Percentiles rank a stretch among this genome's conserved stretches.
These are phyloP conservation scores for Tonatia bakeri DNA, from an alignment of 2,113 vertebrate species.

Conservation along the genomic window DNA sequence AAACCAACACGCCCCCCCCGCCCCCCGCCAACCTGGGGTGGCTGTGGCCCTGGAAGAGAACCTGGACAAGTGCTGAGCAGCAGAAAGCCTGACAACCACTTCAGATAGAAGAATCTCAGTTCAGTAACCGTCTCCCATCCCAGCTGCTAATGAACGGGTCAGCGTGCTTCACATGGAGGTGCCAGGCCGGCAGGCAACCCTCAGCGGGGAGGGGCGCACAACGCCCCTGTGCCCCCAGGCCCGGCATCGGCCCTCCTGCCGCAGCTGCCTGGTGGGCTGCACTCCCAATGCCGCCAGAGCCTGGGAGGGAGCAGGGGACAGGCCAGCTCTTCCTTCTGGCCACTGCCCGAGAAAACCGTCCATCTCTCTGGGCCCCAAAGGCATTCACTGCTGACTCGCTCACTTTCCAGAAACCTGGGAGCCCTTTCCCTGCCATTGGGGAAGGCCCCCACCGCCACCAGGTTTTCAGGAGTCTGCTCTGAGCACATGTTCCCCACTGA, in stretches of 20 bases:
- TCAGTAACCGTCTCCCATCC: neutral
- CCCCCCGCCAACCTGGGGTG: neutral
- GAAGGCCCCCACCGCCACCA: rapidly evolving
- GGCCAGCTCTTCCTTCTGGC: neutral
- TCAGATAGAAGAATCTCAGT: neutral
- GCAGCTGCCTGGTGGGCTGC: neutral
- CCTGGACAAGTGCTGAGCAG: rapidly evolving
- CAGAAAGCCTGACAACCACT: neutral
- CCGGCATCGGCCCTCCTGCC: neutral
- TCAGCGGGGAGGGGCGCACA: rapidly evolving
- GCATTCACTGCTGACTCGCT: neutral
- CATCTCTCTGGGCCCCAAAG: rapidly evolving
- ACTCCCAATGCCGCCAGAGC: neutral
- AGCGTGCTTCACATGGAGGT: rapidly evolving
- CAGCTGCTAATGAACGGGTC: neutral
- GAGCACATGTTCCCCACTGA: neutral
- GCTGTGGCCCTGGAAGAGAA: no score
- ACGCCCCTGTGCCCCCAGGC: no score
- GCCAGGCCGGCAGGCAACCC: neutral
- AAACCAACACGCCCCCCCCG: rapidly evolving
- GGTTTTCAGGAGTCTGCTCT: neutral
- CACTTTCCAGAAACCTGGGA: neutral
- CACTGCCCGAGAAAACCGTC: rapidly evolving
- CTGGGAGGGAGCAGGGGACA: rapidly evolving
- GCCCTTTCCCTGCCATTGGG: rapidly evolving